Evolutionary conservation across 2,113 vertebrate species (phyloP), one percentile per base, ranked within the genome.

Genomic region (Butorides virescens): DNA sequence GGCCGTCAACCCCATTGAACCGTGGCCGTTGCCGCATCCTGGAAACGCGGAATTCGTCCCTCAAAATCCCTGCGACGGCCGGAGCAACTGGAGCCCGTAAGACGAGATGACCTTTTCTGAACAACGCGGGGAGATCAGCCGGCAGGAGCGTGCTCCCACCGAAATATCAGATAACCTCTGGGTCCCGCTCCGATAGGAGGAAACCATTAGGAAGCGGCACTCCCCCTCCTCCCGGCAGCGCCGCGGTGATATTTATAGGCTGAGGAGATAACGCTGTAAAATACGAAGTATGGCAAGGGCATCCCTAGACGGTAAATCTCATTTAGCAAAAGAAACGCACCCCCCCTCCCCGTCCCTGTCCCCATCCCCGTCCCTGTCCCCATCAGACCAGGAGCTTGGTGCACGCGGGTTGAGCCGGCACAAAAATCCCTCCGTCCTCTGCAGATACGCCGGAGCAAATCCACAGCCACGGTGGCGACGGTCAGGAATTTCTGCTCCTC

Each of bases 401-500:
- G 77, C 27, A 9, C 1, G 11, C 25, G 2, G 39, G 12, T 13
- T 11, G 49, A 26, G 34, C 42, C 13, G 6, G 17, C 25, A 0
- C 25, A 11, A 36, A 90, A 90, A 59, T 22, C 72, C n/a, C 13
- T 52, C 37, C 15, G 2, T 21, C 30, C 56, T n/a, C 18, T 5
- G 46, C 18, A 27, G 46, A 26, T 25, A 12, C 0, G 2, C 2
- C 1, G 59, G 32, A 46, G n/a, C 1, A 19, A n/a, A 72, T 23
- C 13, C 0, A 26, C 4, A 30, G 5, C 55, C 29, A 0, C 2
- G 1, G 1, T 2, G 26, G 26, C 2, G 5, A 17, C 2, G 3
- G 29, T 4, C 1, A 4, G 5, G 58, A 30, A 15, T 13, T 72
- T 1, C 42, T 1, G 50, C 32, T 9, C 46, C 32, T 67, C 52